phyloP scores from a whole-genome alignment of 2,888 invertebrate genomes.

The Mythimna pallens region DNA sequence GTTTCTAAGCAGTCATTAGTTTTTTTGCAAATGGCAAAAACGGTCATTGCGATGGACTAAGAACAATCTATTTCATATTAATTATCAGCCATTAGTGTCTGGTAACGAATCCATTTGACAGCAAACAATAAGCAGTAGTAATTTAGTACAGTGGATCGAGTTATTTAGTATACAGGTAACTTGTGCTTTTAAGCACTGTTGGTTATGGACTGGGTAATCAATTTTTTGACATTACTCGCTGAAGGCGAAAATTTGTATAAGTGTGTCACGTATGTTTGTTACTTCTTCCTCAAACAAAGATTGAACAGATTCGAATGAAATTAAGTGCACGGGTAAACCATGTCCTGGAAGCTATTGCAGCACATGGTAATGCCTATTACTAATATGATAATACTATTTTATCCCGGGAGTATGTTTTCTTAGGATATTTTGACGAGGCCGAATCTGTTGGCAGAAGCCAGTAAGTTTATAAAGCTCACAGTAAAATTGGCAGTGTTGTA shows the following conservation, averaged over 20 bases:
- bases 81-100: conserved; percentile 42
- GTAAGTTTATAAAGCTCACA: background rate
- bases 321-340: too few species aligned
- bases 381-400: too few species aligned
- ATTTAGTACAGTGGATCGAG: conserved; percentile 30
- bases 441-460: too few species aligned
- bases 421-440: too few species aligned
- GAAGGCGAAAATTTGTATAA: too few species aligned
- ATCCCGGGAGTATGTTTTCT: too few species aligned
- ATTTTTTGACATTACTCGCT: background rate
- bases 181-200: background rate
- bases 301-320: too few species aligned
- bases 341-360: too few species aligned
- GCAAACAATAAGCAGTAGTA: conserved; percentile 45
- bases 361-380: too few species aligned
- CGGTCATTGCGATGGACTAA: conserved; percentile 11
- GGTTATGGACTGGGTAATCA: background rate
- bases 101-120: conserved; percentile 47
- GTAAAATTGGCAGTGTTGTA: background rate
- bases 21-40: conserved; percentile 9
- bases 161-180: background rate
- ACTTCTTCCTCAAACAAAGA: too few species aligned
- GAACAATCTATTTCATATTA: conserved; percentile 36
- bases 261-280: too few species aligned
- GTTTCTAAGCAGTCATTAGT: background rate